Evolutionary conservation across 53 echinoderm and acorn worm species (phyloP).

Genomic region (Holothuria leucospilota): DNA sequence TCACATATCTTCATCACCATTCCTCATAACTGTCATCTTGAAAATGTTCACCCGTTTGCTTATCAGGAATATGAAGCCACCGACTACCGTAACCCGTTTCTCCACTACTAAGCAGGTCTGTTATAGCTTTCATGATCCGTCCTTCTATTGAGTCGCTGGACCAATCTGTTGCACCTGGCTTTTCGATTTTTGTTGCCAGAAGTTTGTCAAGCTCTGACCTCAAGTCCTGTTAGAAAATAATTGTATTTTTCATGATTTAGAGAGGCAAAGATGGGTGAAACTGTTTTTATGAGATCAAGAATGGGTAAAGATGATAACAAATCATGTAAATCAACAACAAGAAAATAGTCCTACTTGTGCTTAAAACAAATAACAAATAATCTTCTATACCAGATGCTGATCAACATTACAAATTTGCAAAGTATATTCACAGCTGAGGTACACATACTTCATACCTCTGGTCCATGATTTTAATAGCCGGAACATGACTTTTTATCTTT

Average conservation of each 20-base stretch:
- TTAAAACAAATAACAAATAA: no score
- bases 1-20: not conserved
- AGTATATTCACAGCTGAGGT: no score
- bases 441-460: no score
- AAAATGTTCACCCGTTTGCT: not conserved
- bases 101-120: slow-evolving; percentile 74
- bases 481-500: no score
- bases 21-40: not conserved
- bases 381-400: no score
- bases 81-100: not conserved
- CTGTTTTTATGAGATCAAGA: no score
- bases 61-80: not conserved
- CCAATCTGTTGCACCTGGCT: slow-evolving; percentile 93
- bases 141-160: slow-evolving; percentile 74
- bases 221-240: slow-evolving; percentile 67
- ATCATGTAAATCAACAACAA: no score
- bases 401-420: no score
- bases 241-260: not conserved
- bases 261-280: no score
- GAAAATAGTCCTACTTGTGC: no score
- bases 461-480: no score
- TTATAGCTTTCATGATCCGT: slow-evolving; percentile 87
- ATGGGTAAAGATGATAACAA: no score
- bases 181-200: slow-evolving; percentile 81
- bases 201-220: slow-evolving; percentile 83